Conservation (phyloP, 2,797 vertebrate genomes). For the Bryconaethiops microstoma region DNA sequence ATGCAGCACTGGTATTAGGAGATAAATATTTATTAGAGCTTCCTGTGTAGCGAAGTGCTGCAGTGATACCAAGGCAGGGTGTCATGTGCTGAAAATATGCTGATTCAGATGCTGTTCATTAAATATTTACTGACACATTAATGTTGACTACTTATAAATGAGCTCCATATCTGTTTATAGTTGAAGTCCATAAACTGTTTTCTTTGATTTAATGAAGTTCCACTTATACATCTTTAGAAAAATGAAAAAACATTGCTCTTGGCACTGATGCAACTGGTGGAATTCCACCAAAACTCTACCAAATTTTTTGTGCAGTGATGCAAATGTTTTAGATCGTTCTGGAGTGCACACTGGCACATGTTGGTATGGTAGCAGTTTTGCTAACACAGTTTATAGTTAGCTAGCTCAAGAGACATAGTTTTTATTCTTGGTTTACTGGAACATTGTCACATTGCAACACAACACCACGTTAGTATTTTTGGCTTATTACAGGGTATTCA, state of each 20-base stretch:
- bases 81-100: conserved; percentile 25
- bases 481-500: too few species aligned
- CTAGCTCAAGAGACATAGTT: neutral
- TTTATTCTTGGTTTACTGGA: neutral
- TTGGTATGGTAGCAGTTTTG: neutral
- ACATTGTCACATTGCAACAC: neutral
- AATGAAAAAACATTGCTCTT: conserved; percentile 21
- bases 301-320: neutral
- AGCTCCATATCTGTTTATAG: conserved; percentile 5
- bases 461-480: too few species aligned
- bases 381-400: neutral
- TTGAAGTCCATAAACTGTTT: conserved; percentile 8
- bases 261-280: neutral
- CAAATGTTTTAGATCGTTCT: neutral
- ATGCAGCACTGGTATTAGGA: conserved; percentile 76
- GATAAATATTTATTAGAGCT: conserved; percentile 78
- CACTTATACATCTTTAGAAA: conserved; percentile 16
- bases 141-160: conserved; percentile 22
- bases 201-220: conserved; percentile 37
- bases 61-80: conserved; percentile 59
- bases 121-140: conserved; percentile 16
- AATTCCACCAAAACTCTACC: neutral
- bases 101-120: conserved; percentile 38
- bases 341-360: neutral
- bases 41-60: conserved; percentile 52